These are phyloP conservation scores for Falco naumanni DNA, from an alignment of 2,797 vertebrate species.

Conservation along the genomic window DNA sequence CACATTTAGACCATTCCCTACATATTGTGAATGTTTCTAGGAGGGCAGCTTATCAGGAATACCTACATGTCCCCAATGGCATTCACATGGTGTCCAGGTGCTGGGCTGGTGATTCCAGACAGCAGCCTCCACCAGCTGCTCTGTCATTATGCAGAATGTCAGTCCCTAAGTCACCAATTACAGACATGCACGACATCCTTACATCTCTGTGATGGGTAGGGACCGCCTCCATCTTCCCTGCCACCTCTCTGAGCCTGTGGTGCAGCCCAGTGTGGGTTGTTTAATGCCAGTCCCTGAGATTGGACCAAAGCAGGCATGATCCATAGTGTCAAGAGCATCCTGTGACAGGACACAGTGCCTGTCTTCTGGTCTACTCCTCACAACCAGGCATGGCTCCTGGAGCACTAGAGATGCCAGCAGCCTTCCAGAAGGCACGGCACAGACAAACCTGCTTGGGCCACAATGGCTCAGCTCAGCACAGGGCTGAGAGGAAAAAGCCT, in stretches of 20 bases:
- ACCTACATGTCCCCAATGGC: too few relatives aligned
- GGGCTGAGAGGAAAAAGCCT: neutral
- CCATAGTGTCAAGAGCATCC: neutral
- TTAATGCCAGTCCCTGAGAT: neutral
- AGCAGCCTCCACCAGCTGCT: neutral
- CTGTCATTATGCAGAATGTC: neutral
- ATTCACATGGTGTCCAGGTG: neutral
- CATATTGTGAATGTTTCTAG: neutral
- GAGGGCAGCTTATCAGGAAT: neutral
- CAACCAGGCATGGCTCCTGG: neutral
- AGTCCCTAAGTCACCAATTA: neutral
- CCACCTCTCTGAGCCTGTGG: neutral
- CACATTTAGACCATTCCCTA: neutral
- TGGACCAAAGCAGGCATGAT: rapidly evolving
- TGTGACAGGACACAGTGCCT: neutral
- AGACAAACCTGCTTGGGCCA: neutral
- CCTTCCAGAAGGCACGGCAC: neutral
- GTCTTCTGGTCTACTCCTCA: rapidly evolving
- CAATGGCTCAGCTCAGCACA: neutral
- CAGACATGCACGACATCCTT: neutral
- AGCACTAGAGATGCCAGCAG: neutral
- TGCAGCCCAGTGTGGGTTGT: neutral
- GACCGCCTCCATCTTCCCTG: neutral
- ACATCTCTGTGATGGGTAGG: neutral
- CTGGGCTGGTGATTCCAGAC: neutral